Evolutionary conservation across 2,113 vertebrate species (phyloP), one percentile per base, ranked within the genome.

Genomic region (Nycticebus coucang): DNA sequence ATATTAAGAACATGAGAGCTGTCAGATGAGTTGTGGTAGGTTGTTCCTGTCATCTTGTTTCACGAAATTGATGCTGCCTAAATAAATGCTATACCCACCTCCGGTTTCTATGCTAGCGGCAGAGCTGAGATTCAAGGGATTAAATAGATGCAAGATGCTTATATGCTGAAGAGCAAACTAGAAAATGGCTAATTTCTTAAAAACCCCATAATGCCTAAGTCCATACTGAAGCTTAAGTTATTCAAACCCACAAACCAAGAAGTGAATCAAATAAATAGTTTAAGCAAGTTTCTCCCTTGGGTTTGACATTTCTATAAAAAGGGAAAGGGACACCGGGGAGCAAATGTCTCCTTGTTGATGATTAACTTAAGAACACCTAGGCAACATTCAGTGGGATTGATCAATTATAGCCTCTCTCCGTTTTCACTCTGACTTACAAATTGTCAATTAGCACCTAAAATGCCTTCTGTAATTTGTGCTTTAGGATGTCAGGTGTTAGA

Each of bases 111-210:
- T n/a, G 85, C 3, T 53, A 96, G 14, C 35, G 10, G 45, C 45
- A 50, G 45, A 50, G 45, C 45, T 50, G 45, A 50, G 8, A 50
- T 50, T 89, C 72, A 82, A 90, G 35, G 10, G 33, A 85, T 94
- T 91, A 37, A 84, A 53, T n/a, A 53, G 26, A 80, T 91, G 53
- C 2, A 85, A 55, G 24, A 87, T 87, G 55, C 18, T 8, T 7
- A 77, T 45, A 88, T 85, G 75, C 24, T 83, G 15, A 93, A 94
- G 53, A 74, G 24, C 13, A 68, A 91, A 91, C 35, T 93, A 87
- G 80, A 87, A 53, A 87, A 93, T 24, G 66, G 33, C 35, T 94
- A 33, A 87, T 87, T 95, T 79, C 37, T 89, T 92, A 93, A 96
- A 93, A 93, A 30, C 30, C 7, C 11, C 22, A 35, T 60, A 75